phyloP scores from a whole-genome alignment of 2,113 vertebrate species.

The Brachyhypopomus gauderio region DNA sequence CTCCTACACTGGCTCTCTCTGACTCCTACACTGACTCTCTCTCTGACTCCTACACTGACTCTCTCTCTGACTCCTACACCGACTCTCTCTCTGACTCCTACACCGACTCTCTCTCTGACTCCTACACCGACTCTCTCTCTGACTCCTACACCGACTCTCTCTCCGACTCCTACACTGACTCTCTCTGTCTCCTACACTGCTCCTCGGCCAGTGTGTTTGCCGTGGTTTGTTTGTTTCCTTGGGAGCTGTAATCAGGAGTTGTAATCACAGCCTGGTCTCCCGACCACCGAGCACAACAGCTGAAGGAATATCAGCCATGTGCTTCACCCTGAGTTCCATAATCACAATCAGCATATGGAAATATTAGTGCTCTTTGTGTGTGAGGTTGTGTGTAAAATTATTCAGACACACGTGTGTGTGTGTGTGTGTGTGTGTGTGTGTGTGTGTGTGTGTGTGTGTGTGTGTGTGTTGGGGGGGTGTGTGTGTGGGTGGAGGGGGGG shows the following conservation, averaged over 20 bases:
- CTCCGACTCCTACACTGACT: too few species aligned
- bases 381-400: conserved; percentile 30
- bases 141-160: too few species aligned
- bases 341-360: conserved; percentile 16
- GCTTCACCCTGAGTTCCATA: conserved; percentile 16
- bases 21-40: too few species aligned
- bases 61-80: too few species aligned
- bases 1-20: too few species aligned
- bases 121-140: too few species aligned
- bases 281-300: not conserved
- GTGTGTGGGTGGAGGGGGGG: not conserved
- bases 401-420: not conserved
- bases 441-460: not conserved
- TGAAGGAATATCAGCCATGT: not conserved
- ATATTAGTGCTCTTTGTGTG: conserved; percentile 7
- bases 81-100: too few species aligned
- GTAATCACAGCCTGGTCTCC: not conserved
- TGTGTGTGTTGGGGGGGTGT: too few species aligned
- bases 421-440: conserved; percentile 5
- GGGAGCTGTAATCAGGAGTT: not conserved
- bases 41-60: too few species aligned
- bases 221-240: not conserved
- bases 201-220: not conserved
- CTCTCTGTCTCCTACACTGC: not conserved
- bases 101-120: too few species aligned